phyloP scores from a whole-genome alignment of 2,888 invertebrate genomes.

The Orthonevra nobilis region DNA sequence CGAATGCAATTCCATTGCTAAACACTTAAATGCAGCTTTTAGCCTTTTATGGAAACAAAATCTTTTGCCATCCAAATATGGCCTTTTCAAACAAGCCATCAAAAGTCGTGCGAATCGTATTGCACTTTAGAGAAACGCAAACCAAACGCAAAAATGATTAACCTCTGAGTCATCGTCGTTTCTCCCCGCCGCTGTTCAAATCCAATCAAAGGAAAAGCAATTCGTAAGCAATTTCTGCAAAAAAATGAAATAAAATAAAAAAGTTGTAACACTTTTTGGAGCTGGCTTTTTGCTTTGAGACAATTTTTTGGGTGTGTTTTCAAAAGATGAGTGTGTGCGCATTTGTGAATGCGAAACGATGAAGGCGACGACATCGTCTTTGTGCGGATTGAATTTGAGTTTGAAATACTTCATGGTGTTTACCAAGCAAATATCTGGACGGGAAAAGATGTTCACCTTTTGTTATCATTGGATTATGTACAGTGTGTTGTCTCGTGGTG shows the following conservation, averaged over 20 bases:
- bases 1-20: no score
- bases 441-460: no score
- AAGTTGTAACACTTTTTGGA: conserved; percentile 17
- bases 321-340: background rate
- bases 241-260: no score
- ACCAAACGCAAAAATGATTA: conserved; percentile 25
- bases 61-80: conserved; percentile 42
- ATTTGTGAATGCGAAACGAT: background rate
- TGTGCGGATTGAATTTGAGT: no score
- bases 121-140: conserved; percentile 30
- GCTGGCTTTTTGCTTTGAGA: no score
- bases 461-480: no score
- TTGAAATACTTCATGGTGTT: no score
- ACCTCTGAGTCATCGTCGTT: conserved; percentile 52
- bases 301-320: conserved; percentile 34
- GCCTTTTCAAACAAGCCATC: conserved; percentile 28
- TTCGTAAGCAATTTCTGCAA: conserved; percentile 30
- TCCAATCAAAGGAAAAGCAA: conserved; percentile 18
- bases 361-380: background rate
- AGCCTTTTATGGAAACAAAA: conserved; percentile 51
- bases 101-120: conserved; percentile 1
- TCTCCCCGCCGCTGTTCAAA: conserved; percentile 9
- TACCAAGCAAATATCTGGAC: no score
- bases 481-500: no score
- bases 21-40: background rate